phyloP scores from a whole-genome alignment of 2,113 vertebrate genomes.

The Peromyscus polionotus region DNA sequence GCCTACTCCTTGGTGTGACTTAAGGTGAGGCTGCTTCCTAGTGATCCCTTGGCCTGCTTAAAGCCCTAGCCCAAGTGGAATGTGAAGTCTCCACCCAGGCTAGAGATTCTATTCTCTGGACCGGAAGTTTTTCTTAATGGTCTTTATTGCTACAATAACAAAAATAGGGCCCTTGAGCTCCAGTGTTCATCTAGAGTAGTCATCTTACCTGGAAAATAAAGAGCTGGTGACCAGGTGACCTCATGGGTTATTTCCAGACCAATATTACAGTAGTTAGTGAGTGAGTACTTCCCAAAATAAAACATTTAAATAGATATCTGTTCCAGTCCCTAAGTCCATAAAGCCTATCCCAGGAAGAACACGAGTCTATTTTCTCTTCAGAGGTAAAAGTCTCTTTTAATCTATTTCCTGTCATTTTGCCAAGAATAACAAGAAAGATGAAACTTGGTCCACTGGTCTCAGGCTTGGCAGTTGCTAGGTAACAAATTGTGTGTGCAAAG shows the following conservation, averaged over 20 bases:
- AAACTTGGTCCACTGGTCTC: not conserved
- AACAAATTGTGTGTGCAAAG: not conserved
- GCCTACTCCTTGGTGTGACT: not conserved
- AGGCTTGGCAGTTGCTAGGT: not conserved
- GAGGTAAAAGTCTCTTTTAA: not conserved
- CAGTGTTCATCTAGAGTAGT: not conserved
- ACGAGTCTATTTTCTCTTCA: not conserved
- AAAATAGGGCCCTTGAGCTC: not conserved
- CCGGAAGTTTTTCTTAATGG: not conserved
- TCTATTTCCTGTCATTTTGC: not conserved
- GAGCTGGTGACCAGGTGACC: not conserved
- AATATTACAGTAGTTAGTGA: not conserved
- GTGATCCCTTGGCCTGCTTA: not conserved
- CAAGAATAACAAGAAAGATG: not conserved
- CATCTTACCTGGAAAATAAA: not conserved
- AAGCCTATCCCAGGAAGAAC: not conserved
- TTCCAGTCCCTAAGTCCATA: not conserved
- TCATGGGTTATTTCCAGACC: slow-evolving; percentile 42
- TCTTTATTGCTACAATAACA: not conserved
- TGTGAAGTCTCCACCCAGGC: not conserved
- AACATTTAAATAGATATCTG: not conserved
- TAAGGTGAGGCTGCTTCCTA: not conserved
- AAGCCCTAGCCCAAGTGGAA: not conserved
- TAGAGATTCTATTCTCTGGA: not conserved
- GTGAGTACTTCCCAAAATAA: slow-evolving; percentile 39